Conservation (phyloP, 2,113 vertebrate genomes). For the Callaeas wilsoni region DNA sequence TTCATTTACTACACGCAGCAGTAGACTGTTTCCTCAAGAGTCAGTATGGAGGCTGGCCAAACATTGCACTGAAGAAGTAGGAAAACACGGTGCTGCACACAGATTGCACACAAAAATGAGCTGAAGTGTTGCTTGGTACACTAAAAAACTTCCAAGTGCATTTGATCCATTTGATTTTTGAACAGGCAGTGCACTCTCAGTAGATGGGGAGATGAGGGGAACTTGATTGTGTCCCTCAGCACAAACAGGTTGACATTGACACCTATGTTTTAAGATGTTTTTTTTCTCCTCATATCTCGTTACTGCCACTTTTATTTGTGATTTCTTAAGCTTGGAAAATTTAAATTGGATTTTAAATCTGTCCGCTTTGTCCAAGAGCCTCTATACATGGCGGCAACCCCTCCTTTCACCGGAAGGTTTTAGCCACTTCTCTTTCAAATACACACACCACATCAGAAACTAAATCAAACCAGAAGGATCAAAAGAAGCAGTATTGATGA, state of each 20-base stretch:
- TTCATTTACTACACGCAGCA: not conserved
- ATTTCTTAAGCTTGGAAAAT: not conserved
- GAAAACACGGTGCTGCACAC: not conserved
- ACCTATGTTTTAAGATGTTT: not conserved
- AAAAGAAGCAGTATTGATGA: not conserved
- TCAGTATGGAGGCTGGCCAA: fast-evolving
- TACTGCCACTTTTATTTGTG: not conserved
- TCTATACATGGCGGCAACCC: not conserved
- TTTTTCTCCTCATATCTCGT: not conserved
- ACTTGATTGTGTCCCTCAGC: not conserved
- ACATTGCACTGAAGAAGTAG: not conserved
- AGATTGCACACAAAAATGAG: not conserved
- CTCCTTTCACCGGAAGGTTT: not conserved
- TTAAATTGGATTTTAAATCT: not conserved
- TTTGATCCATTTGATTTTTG: not conserved
- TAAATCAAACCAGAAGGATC: not conserved
- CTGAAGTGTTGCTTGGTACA: not conserved
- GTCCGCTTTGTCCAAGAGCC: not conserved
- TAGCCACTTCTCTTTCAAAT: not conserved
- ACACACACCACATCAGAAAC: not conserved
- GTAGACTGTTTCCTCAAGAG: not conserved
- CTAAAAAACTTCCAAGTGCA: not conserved
- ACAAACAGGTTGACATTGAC: fast-evolving
- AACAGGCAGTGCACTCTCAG: not conserved
- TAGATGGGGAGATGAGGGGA: not conserved